These are phyloP conservation scores for Colletes collaris DNA, from an alignment of 2,888 invertebrate species.

Conservation along the genomic window DNA sequence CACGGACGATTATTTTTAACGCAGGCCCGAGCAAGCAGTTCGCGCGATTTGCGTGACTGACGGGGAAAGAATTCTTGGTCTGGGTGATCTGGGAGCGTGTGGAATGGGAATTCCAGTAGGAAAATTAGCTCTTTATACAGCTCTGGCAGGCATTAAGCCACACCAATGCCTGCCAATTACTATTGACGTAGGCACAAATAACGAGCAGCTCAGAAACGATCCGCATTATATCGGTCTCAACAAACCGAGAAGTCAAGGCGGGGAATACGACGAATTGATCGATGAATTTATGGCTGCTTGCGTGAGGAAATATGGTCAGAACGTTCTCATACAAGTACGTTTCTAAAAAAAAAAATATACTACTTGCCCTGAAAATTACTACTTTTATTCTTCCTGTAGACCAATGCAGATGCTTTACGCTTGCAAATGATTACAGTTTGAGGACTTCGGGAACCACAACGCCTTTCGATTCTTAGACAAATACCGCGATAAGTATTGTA, in stretches of 20 bases:
- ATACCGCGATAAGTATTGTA: slow-evolving; percentile 96
- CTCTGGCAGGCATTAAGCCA: slow-evolving; percentile 97
- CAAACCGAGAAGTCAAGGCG: slow-evolving; percentile 92
- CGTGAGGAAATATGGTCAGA: slow-evolving; percentile 93
- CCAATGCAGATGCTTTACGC: not conserved
- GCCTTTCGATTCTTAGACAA: slow-evolving; percentile 97
- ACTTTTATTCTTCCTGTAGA: too few relatives aligned
- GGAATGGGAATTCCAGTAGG: slow-evolving; percentile 99
- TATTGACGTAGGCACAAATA: slow-evolving; percentile 97
- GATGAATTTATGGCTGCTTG: slow-evolving; percentile 99
- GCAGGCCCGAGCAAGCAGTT: slow-evolving; percentile 93
- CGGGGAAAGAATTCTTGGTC: slow-evolving; percentile 97
- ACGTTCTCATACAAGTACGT: slow-evolving; percentile 89
- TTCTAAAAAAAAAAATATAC: not conserved
- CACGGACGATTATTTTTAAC: not conserved
- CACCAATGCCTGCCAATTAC: slow-evolving; percentile 97
- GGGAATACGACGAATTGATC: slow-evolving; percentile 95
- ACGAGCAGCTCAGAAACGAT: slow-evolving; percentile 94
- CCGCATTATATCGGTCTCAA: slow-evolving; percentile 97
- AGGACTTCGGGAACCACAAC: slow-evolving; percentile 98
- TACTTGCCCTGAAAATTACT: not conserved
- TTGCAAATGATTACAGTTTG: slow-evolving; percentile 88
- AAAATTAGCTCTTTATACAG: slow-evolving; percentile 97
- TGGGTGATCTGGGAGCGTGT: slow-evolving; percentile 97
- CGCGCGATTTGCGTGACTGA: slow-evolving; percentile 97